phyloP scores from a whole-genome alignment of 2,888 invertebrate genomes.

The Psylliodes chrysocephalus region DNA sequence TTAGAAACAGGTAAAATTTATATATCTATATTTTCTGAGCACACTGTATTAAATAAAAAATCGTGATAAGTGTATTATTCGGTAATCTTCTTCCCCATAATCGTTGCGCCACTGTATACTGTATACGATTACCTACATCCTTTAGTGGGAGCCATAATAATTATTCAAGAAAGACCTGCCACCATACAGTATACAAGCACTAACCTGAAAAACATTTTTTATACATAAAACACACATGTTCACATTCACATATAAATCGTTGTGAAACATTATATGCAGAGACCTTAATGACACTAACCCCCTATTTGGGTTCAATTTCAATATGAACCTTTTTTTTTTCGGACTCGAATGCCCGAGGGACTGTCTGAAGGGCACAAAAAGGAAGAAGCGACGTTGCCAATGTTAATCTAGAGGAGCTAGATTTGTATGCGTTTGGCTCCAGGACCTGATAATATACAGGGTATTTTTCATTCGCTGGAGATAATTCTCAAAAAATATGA shows the following conservation, averaged over 20 bases:
- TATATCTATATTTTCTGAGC: no score
- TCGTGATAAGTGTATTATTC: no score
- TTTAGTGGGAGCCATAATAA: slow-evolving; percentile 7
- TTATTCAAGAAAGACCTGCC: slow-evolving; percentile 14
- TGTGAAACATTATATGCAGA: slow-evolving; percentile 22
- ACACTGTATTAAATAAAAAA: no score
- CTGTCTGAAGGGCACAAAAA: slow-evolving; percentile 5
- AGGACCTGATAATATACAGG: no score
- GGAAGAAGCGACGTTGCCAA: slow-evolving; percentile 1
- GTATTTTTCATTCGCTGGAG: no score
- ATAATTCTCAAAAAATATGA: no score
- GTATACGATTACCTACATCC: background rate
- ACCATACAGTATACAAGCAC: background rate
- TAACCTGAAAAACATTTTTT: slow-evolving; percentile 9
- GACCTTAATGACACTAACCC: slow-evolving; percentile 23
- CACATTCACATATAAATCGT: slow-evolving; percentile 33
- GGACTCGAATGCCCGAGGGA: slow-evolving; percentile 8
- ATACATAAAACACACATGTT: slow-evolving; percentile 27
- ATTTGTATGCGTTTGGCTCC: no score
- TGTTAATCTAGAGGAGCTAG: slow-evolving; percentile 1
- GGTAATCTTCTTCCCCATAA: no score
- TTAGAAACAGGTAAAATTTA: no score
- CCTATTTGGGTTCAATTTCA: slow-evolving; percentile 26
- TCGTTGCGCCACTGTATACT: background rate
- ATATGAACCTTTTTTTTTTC: slow-evolving; percentile 20